Evolutionary conservation across 2,113 vertebrate species (phyloP), one percentile per base, ranked within the genome.

Genomic region (Ciconia maguari): DNA sequence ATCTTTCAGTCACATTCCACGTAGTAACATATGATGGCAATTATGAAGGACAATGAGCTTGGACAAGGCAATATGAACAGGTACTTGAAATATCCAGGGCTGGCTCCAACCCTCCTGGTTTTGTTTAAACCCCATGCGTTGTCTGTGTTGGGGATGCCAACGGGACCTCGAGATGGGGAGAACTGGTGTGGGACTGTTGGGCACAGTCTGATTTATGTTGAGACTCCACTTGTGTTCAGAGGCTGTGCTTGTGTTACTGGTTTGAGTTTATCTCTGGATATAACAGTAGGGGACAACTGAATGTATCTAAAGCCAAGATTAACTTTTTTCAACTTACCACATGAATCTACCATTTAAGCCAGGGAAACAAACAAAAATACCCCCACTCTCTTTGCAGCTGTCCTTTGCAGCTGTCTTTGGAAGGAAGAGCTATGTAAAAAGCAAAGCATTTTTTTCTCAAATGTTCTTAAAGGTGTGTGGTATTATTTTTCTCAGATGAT

Each of bases 401-500:
- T 91, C 78, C 44, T 79, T 89, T 87, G 82, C 94, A 93, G 66
- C 87, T 94, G 89, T 90, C 70, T 94, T 93, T 90, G 62, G 70
- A 83, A 91, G 57, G 36, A 91, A 95, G 17, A 86, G 16, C 36
- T 57, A 20, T 65, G 62, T 49, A 66, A 83, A 95, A 94, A 77
- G 16, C 66, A 91, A 83, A 86, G 8, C 15, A 90, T 60, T 46
- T 44, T 46, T 92, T 88, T 66, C 29, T 75, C 27, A 91, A 94
- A 74, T 49, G 32, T 57, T 96, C 65, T 75, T 94, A 80, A 94
- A 96, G 83, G 27, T 82, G 17, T 48, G 42, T 72, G 83, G 58
- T 86, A 94, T 91, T 27, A 18, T 97, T 97, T 96, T 90, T 85
- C 82, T 82, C 71, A 93, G 94, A 86, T 92, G 3, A 79, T 82